phyloP scores from a whole-genome alignment of 92 coral and sea anemone genomes.

The Palythoa heliodiscus region DNA sequence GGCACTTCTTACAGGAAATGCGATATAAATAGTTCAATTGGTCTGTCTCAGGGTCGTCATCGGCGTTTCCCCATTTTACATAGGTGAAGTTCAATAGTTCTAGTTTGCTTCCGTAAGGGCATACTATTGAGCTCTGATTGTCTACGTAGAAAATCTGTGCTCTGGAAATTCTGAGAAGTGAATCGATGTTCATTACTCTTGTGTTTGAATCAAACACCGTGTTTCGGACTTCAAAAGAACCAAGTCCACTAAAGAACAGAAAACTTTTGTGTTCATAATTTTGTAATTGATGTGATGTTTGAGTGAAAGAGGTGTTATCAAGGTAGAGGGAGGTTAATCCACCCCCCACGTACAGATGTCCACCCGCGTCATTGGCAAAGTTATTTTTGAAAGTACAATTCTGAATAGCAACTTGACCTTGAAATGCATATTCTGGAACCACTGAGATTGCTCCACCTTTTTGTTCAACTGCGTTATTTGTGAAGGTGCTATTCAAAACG shows the following conservation, averaged over 20 bases:
- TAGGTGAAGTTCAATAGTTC: conserved; percentile 11
- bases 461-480: conserved; percentile 3
- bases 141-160: conserved; percentile 4
- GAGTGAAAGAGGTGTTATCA: neutral
- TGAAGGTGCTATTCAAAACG: neutral
- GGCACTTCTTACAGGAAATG: conserved; percentile 15
- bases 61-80: conserved; percentile 28
- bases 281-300: neutral
- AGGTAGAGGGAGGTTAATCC: neutral
- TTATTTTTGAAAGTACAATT: conserved; percentile 16
- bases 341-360: conserved; percentile 16
- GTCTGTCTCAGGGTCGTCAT: neutral
- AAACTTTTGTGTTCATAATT: conserved; percentile 9
- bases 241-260: conserved; percentile 18
- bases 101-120: conserved; percentile 30
- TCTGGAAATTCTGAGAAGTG: conserved; percentile 17
- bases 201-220: conserved; percentile 22
- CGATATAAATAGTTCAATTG: conserved; percentile 10
- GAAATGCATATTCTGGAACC: conserved; percentile 31
- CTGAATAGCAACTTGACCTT: neutral
- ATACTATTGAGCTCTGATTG: conserved; percentile 1
- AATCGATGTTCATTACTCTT: conserved; percentile 1
- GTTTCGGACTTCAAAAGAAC: neutral
- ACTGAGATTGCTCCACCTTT: conserved; percentile 25
- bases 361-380: conserved; percentile 26